Evolutionary conservation across 2,888 invertebrate species (phyloP), one percentile per base, ranked within the genome.

Genomic region (Hesperia comma): DNA sequence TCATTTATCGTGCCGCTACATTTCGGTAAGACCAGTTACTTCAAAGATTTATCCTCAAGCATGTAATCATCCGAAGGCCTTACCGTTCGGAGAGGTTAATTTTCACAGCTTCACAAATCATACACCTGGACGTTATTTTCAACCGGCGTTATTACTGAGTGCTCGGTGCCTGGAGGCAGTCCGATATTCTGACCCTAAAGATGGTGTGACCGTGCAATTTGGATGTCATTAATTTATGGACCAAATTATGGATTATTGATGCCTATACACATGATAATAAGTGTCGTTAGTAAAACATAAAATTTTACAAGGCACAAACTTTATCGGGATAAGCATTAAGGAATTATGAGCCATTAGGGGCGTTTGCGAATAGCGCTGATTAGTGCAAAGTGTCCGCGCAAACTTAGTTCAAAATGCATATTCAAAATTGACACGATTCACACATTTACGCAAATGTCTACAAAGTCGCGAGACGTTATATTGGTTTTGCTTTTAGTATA

Each of bases 31-130:
- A 6, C 21, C 21, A 10, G 8, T 26, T 54, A 54, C 54, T 33
- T 33, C 17, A 54, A 54, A 54, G 54, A 54, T 33, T 32, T 33
- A 54, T 54, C 54, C 32, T 54, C 32, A 15, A 33, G 32, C 15
- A 17, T 54, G 33, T 54, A 54, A 54, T 54, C 54, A 51, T 51
- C 19, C 26, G 51, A 51, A 26, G 51, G 37, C 55, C 26, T 55
- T 57, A 19, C 40, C 41, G 14, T 46, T 14, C 49, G 41, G 51
- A 63, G 57, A 51, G 57, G 57, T 64, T 49, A 53, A 64, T 64
- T 64, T 64, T 64, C 64, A 60, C 64, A 64, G 64, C 64, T 43
- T 33, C 58, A 64, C 64, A 64, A 64, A 64, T 64, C 64, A 64
- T 54, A 64, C n/a, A 21, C 51, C 41, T 17, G 8, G 6, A 51